phyloP scores from a whole-genome alignment of 2,888 invertebrate species.

The Cantharis rustica region DNA sequence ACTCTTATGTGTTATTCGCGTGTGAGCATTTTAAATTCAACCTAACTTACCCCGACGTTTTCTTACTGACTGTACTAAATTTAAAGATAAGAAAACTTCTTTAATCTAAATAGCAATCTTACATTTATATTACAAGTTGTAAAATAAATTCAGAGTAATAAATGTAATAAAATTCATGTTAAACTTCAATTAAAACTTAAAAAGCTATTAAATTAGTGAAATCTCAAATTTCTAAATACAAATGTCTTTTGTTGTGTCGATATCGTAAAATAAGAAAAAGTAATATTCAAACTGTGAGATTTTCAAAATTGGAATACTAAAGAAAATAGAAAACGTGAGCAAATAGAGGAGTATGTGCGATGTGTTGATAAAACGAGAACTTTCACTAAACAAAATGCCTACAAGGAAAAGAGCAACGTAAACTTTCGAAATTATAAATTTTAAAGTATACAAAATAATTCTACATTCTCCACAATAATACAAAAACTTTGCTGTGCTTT shows the following conservation, averaged over 20 bases:
- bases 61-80: not conserved
- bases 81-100: slow-evolving; percentile 2
- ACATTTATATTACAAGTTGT: not conserved
- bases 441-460: not conserved
- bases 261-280: not conserved
- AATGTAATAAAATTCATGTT: not conserved
- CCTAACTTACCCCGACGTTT: not conserved
- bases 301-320: not conserved
- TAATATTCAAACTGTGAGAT: not conserved
- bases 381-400: not conserved
- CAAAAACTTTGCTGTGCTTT: not conserved
- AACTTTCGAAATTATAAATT: not conserved
- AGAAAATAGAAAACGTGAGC: not conserved
- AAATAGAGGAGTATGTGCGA: not conserved
- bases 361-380: not conserved
- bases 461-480: not conserved
- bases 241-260: not conserved
- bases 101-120: slow-evolving; percentile 3
- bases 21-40: not conserved
- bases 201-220: not conserved
- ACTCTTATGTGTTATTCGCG: not conserved
- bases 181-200: not conserved
- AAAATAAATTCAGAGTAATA: not conserved
- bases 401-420: not conserved
- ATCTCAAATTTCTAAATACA: not conserved